phyloP scores from a whole-genome alignment of 2,888 invertebrate genomes.

The Nebria salina region DNA sequence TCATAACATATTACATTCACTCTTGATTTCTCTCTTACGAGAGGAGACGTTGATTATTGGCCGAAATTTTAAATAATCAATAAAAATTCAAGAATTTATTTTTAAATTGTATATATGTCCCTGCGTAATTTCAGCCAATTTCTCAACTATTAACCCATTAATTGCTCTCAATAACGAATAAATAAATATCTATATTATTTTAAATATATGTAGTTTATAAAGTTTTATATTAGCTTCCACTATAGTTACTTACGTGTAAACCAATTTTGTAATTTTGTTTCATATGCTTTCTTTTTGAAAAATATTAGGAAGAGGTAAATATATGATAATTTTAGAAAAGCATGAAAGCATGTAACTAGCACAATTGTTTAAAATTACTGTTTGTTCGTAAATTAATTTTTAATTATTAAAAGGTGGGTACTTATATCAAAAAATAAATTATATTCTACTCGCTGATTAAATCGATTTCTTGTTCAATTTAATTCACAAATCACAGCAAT shows the following conservation, averaged over 20 bases:
- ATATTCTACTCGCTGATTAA: neutral
- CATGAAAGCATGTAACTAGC: constrained; percentile 21
- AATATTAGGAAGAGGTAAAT: constrained; percentile 29
- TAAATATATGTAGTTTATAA: neutral
- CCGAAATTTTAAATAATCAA: too few species aligned
- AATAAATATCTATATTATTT: too few species aligned
- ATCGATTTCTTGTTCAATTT: neutral
- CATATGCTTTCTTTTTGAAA: constrained; percentile 14
- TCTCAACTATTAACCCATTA: too few species aligned
- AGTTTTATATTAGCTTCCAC: neutral
- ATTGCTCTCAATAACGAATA: too few species aligned
- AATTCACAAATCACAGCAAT: constrained; percentile 16
- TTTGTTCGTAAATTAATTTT: neutral
- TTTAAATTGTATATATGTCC: too few species aligned
- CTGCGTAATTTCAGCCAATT: too few species aligned
- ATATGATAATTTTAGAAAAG: neutral
- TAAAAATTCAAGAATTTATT: too few species aligned
- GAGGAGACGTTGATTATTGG: too few species aligned
- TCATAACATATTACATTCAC: neutral
- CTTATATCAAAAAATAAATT: neutral
- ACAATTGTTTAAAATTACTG: constrained; percentile 6
- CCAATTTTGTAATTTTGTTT: constrained; percentile 19
- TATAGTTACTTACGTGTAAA: neutral
- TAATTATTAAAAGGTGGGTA: constrained; percentile 20
- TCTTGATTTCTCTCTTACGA: too few species aligned